Evolutionary conservation across 1,140 invertebrate species (phyloP).

Genomic region (Holotrichia oblita): DNA sequence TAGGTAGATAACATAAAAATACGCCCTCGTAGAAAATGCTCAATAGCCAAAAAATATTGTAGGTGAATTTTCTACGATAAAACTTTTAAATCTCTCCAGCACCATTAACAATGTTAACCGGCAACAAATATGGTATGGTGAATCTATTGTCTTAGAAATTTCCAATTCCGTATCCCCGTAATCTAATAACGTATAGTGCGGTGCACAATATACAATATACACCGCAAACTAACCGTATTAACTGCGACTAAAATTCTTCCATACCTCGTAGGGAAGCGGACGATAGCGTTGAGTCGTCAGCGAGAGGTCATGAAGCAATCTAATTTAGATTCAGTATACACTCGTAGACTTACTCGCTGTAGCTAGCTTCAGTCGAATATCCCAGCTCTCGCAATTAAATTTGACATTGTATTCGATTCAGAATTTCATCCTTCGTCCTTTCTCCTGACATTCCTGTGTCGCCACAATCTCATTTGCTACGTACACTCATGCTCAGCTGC

Average conservation of each 20-base stretch:
- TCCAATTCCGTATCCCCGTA: background rate
- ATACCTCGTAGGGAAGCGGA: constrained; percentile 2
- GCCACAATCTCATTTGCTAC: background rate
- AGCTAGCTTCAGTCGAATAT: too few species aligned
- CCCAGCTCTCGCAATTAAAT: background rate
- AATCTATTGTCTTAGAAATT: background rate
- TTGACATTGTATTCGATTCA: background rate
- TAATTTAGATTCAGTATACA: background rate
- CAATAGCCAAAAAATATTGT: too few species aligned
- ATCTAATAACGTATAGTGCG: background rate
- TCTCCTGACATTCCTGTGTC: background rate
- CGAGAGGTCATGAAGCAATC: background rate
- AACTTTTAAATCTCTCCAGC: too few species aligned
- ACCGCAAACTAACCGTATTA: background rate
- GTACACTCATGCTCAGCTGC: background rate
- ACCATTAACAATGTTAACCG: too few species aligned
- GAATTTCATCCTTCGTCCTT: background rate
- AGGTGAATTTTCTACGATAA: too few species aligned
- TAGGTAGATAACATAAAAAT: too few species aligned
- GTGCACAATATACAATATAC: background rate
- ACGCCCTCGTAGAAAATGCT: too few species aligned
- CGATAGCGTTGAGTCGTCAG: background rate
- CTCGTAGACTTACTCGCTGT: too few species aligned
- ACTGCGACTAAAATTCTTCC: constrained; percentile 6
- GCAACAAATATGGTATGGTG: too few species aligned